Evolutionary conservation across 2,797 vertebrate species (phyloP).

Genomic region (Hypotaenidia philippensis): DNA sequence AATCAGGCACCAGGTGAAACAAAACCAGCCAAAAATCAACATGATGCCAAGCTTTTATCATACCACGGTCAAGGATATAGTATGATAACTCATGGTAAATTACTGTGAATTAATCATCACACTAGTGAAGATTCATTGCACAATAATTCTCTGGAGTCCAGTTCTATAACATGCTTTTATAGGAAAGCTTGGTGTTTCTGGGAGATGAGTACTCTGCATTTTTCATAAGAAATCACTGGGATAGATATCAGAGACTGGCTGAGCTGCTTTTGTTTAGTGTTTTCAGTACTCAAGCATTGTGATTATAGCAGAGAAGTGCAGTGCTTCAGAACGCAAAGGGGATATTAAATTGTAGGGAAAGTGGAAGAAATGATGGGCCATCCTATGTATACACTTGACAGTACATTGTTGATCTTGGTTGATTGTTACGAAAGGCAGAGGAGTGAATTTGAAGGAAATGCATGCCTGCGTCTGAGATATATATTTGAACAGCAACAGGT

Average conservation of each 20-base stretch:
- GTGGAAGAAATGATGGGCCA: neutral
- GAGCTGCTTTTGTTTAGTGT: neutral
- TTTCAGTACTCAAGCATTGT: neutral
- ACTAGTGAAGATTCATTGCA: neutral
- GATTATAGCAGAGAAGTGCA: neutral
- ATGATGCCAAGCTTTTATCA: neutral
- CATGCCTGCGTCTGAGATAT: neutral
- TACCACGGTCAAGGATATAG: neutral
- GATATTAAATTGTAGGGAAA: neutral
- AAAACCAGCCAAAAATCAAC: neutral
- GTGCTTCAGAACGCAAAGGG: conserved; percentile 2
- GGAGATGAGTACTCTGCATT: neutral
- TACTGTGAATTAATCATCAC: conserved; percentile 36
- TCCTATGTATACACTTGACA: neutral
- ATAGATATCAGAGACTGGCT: neutral
- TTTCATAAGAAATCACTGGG: neutral
- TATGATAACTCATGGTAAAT: conserved; percentile 1
- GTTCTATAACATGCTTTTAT: neutral
- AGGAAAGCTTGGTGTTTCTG: conserved; percentile 11
- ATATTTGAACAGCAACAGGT: neutral
- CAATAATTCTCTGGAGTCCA: neutral
- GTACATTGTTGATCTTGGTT: neutral
- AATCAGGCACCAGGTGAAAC: neutral
- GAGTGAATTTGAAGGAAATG: neutral
- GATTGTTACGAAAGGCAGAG: accelerated